These are phyloP conservation scores for Halictus quadricinctus DNA, from an alignment of 2,888 invertebrate species.

Conservation along the genomic window DNA sequence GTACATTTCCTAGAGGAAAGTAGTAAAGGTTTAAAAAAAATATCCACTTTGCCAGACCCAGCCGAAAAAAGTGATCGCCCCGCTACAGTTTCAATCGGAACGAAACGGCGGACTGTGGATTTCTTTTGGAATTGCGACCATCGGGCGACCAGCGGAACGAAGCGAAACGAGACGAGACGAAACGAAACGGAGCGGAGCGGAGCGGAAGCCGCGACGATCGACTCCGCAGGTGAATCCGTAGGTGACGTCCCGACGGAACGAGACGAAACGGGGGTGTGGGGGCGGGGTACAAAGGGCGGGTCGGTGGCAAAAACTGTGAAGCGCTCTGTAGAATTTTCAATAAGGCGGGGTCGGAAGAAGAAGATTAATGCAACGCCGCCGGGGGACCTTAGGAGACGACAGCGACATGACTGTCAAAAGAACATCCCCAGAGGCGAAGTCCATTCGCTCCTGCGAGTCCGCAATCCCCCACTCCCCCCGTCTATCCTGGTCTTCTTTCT, in stretches of 20 bases:
- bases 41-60: background rate
- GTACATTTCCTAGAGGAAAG: background rate
- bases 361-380: constrained; percentile 79
- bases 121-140: background rate
- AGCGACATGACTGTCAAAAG: constrained; percentile 78
- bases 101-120: background rate
- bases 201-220: constrained; percentile 47
- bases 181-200: constrained; percentile 16
- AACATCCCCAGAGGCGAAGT: constrained; percentile 76
- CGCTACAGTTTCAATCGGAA: background rate
- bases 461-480: constrained; percentile 54
- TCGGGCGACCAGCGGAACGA: background rate
- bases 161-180: constrained; percentile 32
- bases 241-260: constrained; percentile 44
- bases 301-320: constrained; percentile 71
- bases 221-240: constrained; percentile 50
- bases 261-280: constrained; percentile 20
- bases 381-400: constrained; percentile 77
- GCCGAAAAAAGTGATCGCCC: background rate
- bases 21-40: background rate
- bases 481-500: constrained; percentile 8
- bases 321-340: constrained; percentile 79
- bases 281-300: constrained; percentile 66
- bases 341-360: constrained; percentile 77
- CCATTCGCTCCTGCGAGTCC: constrained; percentile 68